Evolutionary conservation across 2,888 invertebrate genomes (phyloP).

Genomic region (Drosophila maculinotata): DNA sequence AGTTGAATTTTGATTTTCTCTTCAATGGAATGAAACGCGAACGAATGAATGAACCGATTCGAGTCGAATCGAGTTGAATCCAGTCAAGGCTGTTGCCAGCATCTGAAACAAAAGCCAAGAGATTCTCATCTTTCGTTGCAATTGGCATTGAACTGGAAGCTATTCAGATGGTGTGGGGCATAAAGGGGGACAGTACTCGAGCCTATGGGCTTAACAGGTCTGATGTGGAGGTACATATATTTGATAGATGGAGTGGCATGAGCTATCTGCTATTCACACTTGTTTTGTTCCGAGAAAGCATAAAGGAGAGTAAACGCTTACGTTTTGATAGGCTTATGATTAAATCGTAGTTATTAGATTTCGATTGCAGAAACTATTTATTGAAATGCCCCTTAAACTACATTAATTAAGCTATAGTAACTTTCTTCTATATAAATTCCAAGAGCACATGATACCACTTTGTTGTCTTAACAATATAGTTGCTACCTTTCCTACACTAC

Average conservation of each 20-base stretch:
- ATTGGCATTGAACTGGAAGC: constrained; percentile 50
- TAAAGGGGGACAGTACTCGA: neutral
- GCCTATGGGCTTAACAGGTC: constrained; percentile 18
- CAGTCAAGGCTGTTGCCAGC: neutral
- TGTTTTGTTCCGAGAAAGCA: neutral
- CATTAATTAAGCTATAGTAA: neutral
- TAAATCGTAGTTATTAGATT: too few relatives aligned
- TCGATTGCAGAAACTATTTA: too few relatives aligned
- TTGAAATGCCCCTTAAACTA: too few relatives aligned
- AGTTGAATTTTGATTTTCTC: constrained; percentile 75
- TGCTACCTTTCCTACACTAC: neutral
- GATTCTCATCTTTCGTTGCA: constrained; percentile 47
- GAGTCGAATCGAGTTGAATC: neutral
- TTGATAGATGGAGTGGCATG: constrained; percentile 4
- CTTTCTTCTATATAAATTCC: neutral
- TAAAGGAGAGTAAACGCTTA: neutral
- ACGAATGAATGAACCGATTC: constrained; percentile 37
- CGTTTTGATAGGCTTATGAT: too few relatives aligned
- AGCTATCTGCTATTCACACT: constrained; percentile 35
- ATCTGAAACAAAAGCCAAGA: constrained; percentile 48
- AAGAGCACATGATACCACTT: neutral
- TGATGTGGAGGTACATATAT: constrained; percentile 4
- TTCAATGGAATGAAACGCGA: constrained; percentile 61
- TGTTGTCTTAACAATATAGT: constrained; percentile 1
- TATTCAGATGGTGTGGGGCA: constrained; percentile 12